phyloP scores from a whole-genome alignment of 2,797 vertebrate genomes.

The Choloepus didactylus region DNA sequence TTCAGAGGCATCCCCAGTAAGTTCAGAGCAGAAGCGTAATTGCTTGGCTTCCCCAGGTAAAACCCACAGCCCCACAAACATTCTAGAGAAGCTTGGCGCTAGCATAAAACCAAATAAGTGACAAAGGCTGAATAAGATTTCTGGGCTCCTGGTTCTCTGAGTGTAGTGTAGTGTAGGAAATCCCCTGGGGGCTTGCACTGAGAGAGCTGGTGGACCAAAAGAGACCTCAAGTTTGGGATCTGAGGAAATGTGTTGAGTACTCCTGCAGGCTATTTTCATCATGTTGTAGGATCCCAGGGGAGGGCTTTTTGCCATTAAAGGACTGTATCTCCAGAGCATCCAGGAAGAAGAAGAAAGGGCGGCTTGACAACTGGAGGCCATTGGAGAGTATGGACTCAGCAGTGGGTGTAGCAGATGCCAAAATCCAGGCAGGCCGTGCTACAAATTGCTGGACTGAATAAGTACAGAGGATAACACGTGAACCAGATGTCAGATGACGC shows the following conservation, averaged over 20 bases:
- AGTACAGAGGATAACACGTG: not conserved
- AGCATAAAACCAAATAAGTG: not conserved
- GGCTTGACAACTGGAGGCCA: not conserved
- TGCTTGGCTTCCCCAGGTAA: not conserved
- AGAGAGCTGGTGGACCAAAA: not conserved
- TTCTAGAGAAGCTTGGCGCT: not conserved
- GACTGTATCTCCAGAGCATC: conserved; percentile 45
- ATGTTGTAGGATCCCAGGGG: not conserved
- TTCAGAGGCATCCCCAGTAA: not conserved
- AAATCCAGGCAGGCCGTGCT: not conserved
- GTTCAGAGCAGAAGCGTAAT: not conserved
- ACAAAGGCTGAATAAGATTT: not conserved
- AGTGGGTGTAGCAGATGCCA: too few relatives aligned
- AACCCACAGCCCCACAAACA: not conserved
- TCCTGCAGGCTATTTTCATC: conserved; percentile 58
- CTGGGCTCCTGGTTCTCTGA: not conserved
- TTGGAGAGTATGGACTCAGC: not conserved
- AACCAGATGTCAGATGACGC: not conserved
- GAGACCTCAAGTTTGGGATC: not conserved
- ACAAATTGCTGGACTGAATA: not conserved
- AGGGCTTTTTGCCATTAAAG: conserved; percentile 62
- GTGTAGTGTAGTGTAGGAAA: not conserved
- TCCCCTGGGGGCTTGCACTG: not conserved
- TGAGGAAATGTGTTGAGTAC: conserved; percentile 29
- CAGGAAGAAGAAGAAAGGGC: conserved; percentile 15